Conservation (phyloP, 2,113 vertebrate genomes). For the Ifrita kowaldi region DNA sequence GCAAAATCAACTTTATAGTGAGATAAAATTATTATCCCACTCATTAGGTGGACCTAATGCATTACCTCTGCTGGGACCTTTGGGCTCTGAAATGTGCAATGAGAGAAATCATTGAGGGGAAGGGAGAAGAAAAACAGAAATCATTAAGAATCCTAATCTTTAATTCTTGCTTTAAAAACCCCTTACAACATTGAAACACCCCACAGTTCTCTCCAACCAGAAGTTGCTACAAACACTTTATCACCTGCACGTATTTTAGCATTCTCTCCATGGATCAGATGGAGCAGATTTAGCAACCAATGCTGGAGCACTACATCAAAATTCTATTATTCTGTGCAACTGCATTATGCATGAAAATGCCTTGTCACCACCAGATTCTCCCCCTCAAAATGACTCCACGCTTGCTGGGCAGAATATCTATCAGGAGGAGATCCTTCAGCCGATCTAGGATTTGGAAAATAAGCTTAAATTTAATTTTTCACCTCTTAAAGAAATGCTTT, state of each 20-base stretch:
- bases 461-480: not conserved
- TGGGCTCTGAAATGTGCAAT: constrained; percentile 63
- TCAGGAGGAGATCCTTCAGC: not conserved
- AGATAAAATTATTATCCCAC: constrained; percentile 62
- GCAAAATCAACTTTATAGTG: constrained; percentile 46
- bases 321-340: constrained; percentile 42
- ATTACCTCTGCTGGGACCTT: constrained; percentile 67
- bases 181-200: not conserved
- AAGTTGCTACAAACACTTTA: not conserved
- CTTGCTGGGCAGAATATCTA: not conserved
- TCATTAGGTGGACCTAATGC: constrained; percentile 72
- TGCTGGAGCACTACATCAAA: constrained; percentile 40
- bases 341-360: constrained; percentile 49
- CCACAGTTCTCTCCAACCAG: not conserved
- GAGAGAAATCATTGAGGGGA: not conserved
- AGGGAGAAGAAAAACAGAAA: constrained; percentile 34
- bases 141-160: not conserved
- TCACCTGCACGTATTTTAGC: constrained; percentile 11
- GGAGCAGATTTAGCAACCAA: constrained; percentile 40
- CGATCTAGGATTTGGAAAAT: not conserved
- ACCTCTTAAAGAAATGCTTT: not conserved
- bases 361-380: constrained; percentile 22
- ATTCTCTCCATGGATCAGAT: constrained; percentile 15
- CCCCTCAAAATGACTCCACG: not conserved
- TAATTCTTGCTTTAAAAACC: not conserved